phyloP scores from a whole-genome alignment of 2,113 vertebrate genomes.

The Hippocampus guttulatus region DNA sequence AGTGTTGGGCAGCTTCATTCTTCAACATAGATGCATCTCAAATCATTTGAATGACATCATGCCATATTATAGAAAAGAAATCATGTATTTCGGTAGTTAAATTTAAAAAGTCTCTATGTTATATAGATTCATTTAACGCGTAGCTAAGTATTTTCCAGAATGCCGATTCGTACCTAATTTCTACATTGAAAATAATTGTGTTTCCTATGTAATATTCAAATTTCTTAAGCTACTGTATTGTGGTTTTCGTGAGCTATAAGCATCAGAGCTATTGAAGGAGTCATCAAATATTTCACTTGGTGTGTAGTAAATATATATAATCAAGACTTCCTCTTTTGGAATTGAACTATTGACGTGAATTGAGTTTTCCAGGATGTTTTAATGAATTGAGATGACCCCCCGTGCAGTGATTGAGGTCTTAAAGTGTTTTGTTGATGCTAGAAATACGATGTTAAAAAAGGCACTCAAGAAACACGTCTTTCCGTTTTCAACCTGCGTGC shows the following conservation, averaged over 20 bases:
- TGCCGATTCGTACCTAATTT: too few relatives aligned
- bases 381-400: neutral
- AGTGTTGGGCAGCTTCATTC: neutral
- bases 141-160: too few relatives aligned
- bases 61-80: too few relatives aligned
- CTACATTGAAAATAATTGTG: too few relatives aligned
- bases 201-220: too few relatives aligned
- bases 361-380: neutral
- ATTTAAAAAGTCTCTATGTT: too few relatives aligned
- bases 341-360: neutral
- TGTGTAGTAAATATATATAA: neutral
- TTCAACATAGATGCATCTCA: neutral
- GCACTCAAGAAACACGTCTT: neutral
- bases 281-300: neutral
- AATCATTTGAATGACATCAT: neutral
- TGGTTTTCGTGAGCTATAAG: too few relatives aligned
- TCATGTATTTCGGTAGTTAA: too few relatives aligned
- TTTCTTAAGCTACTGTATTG: too few relatives aligned
- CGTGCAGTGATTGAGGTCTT: neutral
- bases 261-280: neutral
- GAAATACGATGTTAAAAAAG: neutral
- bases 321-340: too few relatives aligned
- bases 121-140: too few relatives aligned
- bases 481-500: constrained; percentile 5
- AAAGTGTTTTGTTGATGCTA: neutral